Evolutionary conservation across 2,888 invertebrate species (phyloP), one percentile per base, ranked within the genome.

Genomic region (Cartodere bifasciata): DNA sequence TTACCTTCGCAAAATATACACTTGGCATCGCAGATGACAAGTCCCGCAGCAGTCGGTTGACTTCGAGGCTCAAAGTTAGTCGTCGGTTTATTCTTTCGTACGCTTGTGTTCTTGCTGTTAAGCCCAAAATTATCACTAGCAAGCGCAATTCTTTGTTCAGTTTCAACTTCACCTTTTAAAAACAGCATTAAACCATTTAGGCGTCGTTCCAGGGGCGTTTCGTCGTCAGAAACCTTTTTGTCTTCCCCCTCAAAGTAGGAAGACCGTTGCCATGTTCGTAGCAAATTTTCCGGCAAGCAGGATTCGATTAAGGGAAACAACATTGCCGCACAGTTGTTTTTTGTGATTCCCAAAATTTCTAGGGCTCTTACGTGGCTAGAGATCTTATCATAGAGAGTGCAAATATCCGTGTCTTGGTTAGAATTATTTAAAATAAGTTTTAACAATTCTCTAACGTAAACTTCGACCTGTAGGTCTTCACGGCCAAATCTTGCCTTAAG

Each of bases 251-350:
- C 12, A 9, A 16, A 28, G 16, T 4, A 14, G 3, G 29, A 4
- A 13, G 38, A 32, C 13, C 40, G 17, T 29, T 42, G 40, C 49
- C 48, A 52, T 9, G 41, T 40, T 20, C 44, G 12, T 13, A 50
- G 30, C 4, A 46, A 29, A 4, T 45, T 44, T 9, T 44, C 39
- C 2, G 49, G 52, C 7, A 52, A 31, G 31, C 42, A 39, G 2
- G 48, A 50, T 30, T 52, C 51, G 11, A 51, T 47, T 3, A 52
- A 34, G 3, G 51, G 53, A 34, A 44, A 50, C 5, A 50, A 31
- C 40, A 48, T 47, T 2, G 47, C 43, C 5, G 44, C 40, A 35
- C 39, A 50, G 35, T 45, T 50, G 10, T 49, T 46, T 2, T 41
- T 32, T 7, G 45, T 45, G 20, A 48, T 38, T 4, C 44, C 44